These are phyloP conservation scores for Neogobius melanostomus DNA, from an alignment of 2,113 vertebrate species.

Conservation along the genomic window DNA sequence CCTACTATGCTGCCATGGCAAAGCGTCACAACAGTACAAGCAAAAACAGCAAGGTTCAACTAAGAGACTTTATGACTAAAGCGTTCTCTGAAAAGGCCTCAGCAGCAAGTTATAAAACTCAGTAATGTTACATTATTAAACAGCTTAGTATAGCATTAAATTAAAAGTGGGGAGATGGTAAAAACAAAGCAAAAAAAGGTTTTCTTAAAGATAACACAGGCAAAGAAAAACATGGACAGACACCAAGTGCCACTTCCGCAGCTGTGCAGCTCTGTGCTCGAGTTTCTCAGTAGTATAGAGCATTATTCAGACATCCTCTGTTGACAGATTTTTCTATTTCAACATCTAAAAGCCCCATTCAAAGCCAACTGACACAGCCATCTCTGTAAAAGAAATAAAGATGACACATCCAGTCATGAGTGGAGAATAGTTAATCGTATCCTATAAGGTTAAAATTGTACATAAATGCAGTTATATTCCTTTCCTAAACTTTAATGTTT, in stretches of 20 bases:
- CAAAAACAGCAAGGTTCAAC: conserved; percentile 4
- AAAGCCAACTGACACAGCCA: conserved; percentile 32
- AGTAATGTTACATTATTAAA: neutral
- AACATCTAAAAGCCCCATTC: conserved; percentile 25
- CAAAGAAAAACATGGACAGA: conserved; percentile 35
- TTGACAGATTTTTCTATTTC: conserved; percentile 23
- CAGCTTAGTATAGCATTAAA: conserved; percentile 21
- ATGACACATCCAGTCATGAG: conserved; percentile 41
- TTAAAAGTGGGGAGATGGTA: neutral
- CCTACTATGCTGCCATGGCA: conserved; percentile 1
- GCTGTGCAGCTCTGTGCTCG: conserved; percentile 53
- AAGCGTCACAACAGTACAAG: neutral
- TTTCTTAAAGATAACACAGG: neutral
- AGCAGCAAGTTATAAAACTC: conserved; percentile 2
- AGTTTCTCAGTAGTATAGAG: conserved; percentile 67
- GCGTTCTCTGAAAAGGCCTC: conserved; percentile 5
- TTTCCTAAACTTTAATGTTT: conserved; percentile 74
- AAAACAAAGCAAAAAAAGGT: neutral
- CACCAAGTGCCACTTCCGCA: conserved; percentile 37
- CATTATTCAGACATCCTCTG: conserved; percentile 44
- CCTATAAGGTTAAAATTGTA: conserved; percentile 63
- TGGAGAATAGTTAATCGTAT: conserved; percentile 57
- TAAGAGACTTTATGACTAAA: neutral
- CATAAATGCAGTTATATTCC: conserved; percentile 74
- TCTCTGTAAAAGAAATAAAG: conserved; percentile 39